A percentile compares a stretch with the other conserved stretches of the same genome.
phyloP scores from a whole-genome alignment of 2,113 vertebrate genomes.

The Phycodurus eques region DNA sequence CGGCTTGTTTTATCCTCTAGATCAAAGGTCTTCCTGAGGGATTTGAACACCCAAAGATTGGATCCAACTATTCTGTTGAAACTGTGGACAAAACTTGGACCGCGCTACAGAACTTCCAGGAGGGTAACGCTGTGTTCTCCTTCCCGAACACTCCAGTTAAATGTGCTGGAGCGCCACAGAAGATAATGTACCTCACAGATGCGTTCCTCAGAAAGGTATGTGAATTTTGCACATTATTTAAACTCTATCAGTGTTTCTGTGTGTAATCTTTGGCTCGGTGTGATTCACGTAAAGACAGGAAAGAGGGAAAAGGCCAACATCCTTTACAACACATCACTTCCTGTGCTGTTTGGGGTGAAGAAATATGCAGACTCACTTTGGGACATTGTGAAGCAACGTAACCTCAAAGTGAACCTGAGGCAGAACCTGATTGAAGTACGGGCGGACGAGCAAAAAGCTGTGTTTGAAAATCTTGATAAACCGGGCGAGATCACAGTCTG shows the following conservation, averaged over 20 bases:
- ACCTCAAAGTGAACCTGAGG: conserved; percentile 84
- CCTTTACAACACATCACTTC: conserved; percentile 89
- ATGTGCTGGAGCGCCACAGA: conserved; percentile 95
- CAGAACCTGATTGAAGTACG: conserved; percentile 87
- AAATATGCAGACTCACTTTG: conserved; percentile 89
- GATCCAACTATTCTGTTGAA: conserved; percentile 89
- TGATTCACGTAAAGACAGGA: conserved; percentile 72
- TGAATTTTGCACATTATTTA: not conserved
- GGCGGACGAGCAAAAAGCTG: conserved; percentile 86
- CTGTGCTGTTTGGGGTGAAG: conserved; percentile 89
- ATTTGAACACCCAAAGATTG: conserved; percentile 87
- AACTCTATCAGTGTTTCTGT: not conserved
- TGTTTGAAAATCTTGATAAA: conserved; percentile 91
- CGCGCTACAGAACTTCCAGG: conserved; percentile 87
- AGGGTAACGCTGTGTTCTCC: conserved; percentile 91
- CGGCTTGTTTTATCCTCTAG: conserved; percentile 53
- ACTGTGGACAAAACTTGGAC: conserved; percentile 95
- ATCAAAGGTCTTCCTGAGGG: conserved; percentile 94
- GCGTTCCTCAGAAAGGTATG: conserved; percentile 86
- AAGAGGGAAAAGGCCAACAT: conserved; percentile 86
- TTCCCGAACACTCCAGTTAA: conserved; percentile 93
- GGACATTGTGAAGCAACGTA: conserved; percentile 79
- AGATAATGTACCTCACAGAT: conserved; percentile 97
- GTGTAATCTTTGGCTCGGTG: not conserved
- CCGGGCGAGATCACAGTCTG: conserved; percentile 83